Percentiles rank a stretch among this genome's conserved stretches.
Conservation (phyloP, 2,113 vertebrate species). For the Psephotus haematonotus region DNA sequence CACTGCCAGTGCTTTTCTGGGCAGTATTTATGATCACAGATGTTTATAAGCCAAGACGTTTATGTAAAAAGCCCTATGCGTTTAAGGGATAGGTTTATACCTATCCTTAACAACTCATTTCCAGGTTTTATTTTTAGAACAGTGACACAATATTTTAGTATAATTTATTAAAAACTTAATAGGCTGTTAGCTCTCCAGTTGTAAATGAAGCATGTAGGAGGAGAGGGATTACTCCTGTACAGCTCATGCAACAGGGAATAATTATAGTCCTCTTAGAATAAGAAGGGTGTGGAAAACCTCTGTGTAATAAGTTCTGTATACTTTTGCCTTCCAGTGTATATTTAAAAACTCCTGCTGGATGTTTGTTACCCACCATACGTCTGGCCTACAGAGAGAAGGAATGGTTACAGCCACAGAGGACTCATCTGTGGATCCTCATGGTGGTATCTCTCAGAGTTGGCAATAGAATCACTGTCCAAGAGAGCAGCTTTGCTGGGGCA, state of each 20-base stretch:
- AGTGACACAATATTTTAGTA: conserved; percentile 55
- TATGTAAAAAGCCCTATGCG: not conserved
- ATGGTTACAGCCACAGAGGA: not conserved
- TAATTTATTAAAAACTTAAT: conserved; percentile 63
- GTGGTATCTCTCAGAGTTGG: not conserved
- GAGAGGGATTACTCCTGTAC: conserved; percentile 51
- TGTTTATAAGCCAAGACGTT: conserved; percentile 1
- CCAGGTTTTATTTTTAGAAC: conserved; percentile 48
- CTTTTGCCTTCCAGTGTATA: not conserved
- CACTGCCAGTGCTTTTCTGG: not conserved
- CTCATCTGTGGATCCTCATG: not conserved
- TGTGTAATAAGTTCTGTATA: not conserved
- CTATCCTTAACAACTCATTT: not conserved
- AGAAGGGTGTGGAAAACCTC: conserved; percentile 13
- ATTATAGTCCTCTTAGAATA: conserved; percentile 30
- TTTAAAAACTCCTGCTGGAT: not conserved
- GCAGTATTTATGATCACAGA: conserved; percentile 25
- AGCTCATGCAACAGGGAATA: conserved; percentile 2
- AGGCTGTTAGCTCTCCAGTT: conserved; percentile 46
- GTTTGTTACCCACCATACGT: not conserved
- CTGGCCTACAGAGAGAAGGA: not conserved
- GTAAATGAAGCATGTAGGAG: conserved; percentile 57
- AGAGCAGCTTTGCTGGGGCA: not conserved
- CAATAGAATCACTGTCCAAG: not conserved
- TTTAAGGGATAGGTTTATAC: not conserved